Conservation (phyloP, 2,888 invertebrate genomes). For the Plagodis dolabraria region DNA sequence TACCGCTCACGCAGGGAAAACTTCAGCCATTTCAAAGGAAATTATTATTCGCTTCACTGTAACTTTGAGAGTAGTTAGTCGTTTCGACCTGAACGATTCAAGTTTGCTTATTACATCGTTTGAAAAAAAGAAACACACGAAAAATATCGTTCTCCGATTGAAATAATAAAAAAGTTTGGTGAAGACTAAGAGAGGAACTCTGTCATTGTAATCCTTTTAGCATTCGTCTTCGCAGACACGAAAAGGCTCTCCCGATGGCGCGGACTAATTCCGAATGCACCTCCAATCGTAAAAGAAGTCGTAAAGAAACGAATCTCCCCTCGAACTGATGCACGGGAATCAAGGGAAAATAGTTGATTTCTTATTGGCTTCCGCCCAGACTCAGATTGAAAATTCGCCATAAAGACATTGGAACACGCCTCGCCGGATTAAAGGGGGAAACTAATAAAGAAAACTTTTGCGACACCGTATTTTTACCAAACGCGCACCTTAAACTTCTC, state of each 20-base stretch:
- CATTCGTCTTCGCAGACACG: constrained; percentile 79
- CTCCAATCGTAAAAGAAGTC: constrained; percentile 84
- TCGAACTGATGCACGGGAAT: constrained; percentile 79
- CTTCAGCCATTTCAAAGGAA: constrained; percentile 58
- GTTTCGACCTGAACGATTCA: constrained; percentile 35
- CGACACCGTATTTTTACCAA: constrained; percentile 84
- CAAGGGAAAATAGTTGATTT: constrained; percentile 83
- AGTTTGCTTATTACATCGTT: constrained; percentile 23
- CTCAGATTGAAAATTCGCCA: constrained; percentile 84
- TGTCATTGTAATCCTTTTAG: constrained; percentile 81
- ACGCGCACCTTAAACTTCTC: constrained; percentile 76
- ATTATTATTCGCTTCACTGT: constrained; percentile 56
- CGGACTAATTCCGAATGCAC: constrained; percentile 83
- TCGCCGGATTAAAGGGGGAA: constrained; percentile 82
- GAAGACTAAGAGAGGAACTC: constrained; percentile 37
- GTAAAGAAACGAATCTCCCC: constrained; percentile 81
- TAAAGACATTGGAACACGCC: constrained; percentile 84
- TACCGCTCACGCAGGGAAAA: constrained; percentile 53
- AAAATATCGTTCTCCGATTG: constrained; percentile 23
- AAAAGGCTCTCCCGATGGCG: constrained; percentile 77
- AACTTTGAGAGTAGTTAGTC: constrained; percentile 48
- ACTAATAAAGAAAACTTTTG: constrained; percentile 85
- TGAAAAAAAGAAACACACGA: constrained; percentile 18
- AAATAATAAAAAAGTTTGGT: constrained; percentile 34
- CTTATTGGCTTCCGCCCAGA: constrained; percentile 83